Percentiles rank a stretch among this genome's conserved stretches.
These are phyloP conservation scores for Axis porcinus DNA, from an alignment of 2,113 vertebrate species.

Conservation along the genomic window DNA sequence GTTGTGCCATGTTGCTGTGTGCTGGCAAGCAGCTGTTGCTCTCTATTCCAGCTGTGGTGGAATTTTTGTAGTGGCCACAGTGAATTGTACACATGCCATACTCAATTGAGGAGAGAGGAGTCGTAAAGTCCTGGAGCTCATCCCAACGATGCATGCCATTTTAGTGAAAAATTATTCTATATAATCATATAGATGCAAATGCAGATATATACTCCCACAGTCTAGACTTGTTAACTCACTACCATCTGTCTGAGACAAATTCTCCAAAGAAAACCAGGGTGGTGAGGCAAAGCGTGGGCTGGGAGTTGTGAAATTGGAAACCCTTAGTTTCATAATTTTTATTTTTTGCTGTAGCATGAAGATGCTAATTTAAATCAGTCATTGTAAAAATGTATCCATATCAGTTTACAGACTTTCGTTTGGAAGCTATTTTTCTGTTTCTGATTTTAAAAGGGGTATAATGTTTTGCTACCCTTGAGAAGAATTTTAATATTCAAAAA, in stretches of 20 bases:
- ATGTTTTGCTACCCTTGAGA: background rate
- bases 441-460: background rate
- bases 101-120: slow-evolving; percentile 16
- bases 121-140: slow-evolving; percentile 41
- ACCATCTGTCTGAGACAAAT: slow-evolving; percentile 70
- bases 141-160: slow-evolving; percentile 58
- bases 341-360: slow-evolving; percentile 40
- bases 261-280: slow-evolving; percentile 49
- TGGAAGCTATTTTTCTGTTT: slow-evolving; percentile 7
- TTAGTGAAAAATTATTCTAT: slow-evolving; percentile 67
- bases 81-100: slow-evolving; percentile 35
- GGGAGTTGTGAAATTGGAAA: slow-evolving; percentile 60
- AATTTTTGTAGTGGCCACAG: slow-evolving; percentile 58
- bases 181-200: slow-evolving; percentile 69
- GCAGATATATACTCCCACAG: slow-evolving; percentile 62
- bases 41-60: slow-evolving; percentile 59
- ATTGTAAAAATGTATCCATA: background rate
- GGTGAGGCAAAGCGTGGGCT: slow-evolving; percentile 43
- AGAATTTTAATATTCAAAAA: background rate
- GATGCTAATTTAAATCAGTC: slow-evolving; percentile 28
- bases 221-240: slow-evolving; percentile 72
- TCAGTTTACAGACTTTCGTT: background rate
- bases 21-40: slow-evolving; percentile 52
- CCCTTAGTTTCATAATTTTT: slow-evolving; percentile 51
- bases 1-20: slow-evolving; percentile 47